Conservation (phyloP, 2,113 vertebrate genomes). For the Echinops telfairi region DNA sequence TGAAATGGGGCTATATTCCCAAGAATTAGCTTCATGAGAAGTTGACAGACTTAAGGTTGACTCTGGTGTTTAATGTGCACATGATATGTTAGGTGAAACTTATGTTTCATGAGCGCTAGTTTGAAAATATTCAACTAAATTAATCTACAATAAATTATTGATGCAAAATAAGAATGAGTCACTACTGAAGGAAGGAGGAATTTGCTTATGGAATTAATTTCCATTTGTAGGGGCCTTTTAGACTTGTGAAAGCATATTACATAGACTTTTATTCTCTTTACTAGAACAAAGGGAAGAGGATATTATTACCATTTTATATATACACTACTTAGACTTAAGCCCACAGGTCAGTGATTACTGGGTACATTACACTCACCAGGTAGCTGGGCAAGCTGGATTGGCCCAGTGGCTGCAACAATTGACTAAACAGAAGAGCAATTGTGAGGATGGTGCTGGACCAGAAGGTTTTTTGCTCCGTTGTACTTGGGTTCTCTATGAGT, state of each 20-base stretch:
- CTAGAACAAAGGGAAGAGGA: neutral
- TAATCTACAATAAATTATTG: neutral
- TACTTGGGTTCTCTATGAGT: no score
- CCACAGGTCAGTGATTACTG: neutral
- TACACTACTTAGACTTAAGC: neutral
- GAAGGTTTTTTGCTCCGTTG: no score
- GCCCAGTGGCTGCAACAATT: no score
- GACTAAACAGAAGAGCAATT: no score
- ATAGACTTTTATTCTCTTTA: neutral
- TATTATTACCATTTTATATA: neutral
- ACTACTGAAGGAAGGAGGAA: neutral
- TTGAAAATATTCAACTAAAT: neutral
- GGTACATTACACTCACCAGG: no score
- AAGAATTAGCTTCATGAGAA: neutral
- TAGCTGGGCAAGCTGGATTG: no score
- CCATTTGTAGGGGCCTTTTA: neutral
- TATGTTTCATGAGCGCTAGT: neutral
- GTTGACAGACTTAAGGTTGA: neutral
- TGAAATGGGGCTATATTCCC: neutral
- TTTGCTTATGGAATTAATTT: neutral
- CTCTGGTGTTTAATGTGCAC: fast-evolving
- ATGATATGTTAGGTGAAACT: neutral
- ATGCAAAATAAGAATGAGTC: neutral
- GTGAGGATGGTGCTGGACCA: no score
- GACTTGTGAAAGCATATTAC: neutral